Evolutionary conservation across 2,888 invertebrate genomes (phyloP).

Genomic region (Eupithecia inturbata): DNA sequence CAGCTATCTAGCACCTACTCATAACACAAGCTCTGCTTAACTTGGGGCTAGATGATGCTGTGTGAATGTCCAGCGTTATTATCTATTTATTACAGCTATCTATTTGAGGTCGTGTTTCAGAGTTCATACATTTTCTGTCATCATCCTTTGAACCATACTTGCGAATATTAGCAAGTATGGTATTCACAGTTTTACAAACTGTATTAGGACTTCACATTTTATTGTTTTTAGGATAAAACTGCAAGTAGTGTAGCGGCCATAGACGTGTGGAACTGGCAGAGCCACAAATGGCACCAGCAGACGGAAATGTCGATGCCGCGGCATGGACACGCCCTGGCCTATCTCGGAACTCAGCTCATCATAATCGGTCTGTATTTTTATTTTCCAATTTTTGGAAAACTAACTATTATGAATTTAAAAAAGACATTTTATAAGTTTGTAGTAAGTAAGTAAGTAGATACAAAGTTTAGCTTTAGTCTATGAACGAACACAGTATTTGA

Average conservation of each 20-base stretch:
- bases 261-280: constrained; percentile 85
- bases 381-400: background rate
- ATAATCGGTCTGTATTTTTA: constrained; percentile 76
- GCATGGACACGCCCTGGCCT: constrained; percentile 86
- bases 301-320: constrained; percentile 86
- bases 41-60: too few relatives aligned
- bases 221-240: constrained; percentile 69
- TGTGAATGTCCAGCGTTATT: too few relatives aligned
- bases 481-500: too few relatives aligned
- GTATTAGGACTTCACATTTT: background rate
- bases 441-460: too few relatives aligned
- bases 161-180: background rate
- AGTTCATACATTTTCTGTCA: background rate
- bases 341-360: constrained; percentile 86
- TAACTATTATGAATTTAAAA: background rate
- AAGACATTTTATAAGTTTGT: too few relatives aligned
- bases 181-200: background rate
- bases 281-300: constrained; percentile 82
- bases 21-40: too few relatives aligned
- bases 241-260: constrained; percentile 84
- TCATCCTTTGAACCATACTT: background rate
- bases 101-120: background rate
- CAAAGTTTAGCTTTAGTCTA: too few relatives aligned
- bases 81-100: too few relatives aligned
- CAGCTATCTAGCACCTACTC: too few relatives aligned